phyloP scores from a whole-genome alignment of 2,888 invertebrate genomes.

The Mesochorus sp. region DNA sequence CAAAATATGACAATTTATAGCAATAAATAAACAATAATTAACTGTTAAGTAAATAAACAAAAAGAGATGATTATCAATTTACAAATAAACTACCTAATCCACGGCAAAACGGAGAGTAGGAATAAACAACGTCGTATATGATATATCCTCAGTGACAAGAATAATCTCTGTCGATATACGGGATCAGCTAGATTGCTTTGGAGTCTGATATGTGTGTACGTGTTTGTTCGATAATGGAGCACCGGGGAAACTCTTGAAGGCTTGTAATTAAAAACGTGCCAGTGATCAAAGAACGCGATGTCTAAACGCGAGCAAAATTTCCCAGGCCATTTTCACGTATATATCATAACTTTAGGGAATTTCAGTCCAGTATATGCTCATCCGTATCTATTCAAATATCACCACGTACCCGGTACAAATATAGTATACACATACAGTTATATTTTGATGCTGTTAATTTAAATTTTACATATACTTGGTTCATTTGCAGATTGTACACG shows the following conservation, averaged over 20 bases:
- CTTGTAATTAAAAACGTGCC: constrained; percentile 61
- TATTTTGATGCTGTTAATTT: too few relatives aligned
- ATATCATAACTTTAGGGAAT: not conserved
- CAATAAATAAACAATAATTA: too few relatives aligned
- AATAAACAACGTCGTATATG: too few relatives aligned
- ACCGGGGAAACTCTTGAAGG: constrained; percentile 32
- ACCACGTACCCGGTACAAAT: not conserved
- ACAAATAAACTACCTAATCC: too few relatives aligned
- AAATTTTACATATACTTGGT: too few relatives aligned
- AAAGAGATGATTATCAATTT: too few relatives aligned
- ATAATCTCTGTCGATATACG: constrained; percentile 36
- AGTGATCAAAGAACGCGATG: constrained; percentile 53
- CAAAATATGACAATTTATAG: too few relatives aligned
- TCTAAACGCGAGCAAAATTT: constrained; percentile 21
- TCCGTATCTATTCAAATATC: not conserved
- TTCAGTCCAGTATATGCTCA: not conserved
- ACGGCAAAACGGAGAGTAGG: too few relatives aligned
- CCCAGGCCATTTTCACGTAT: not conserved
- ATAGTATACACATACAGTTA: too few relatives aligned
- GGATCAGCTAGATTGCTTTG: constrained; percentile 16
- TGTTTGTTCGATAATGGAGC: constrained; percentile 18
- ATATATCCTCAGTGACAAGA: constrained; percentile 40
- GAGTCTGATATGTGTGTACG: constrained; percentile 1
- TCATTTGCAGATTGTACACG: too few relatives aligned
- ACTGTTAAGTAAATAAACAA: too few relatives aligned